These are phyloP conservation scores for Stegophylla sp. DNA, from an alignment of 2,888 invertebrate species.

Conservation along the genomic window DNA sequence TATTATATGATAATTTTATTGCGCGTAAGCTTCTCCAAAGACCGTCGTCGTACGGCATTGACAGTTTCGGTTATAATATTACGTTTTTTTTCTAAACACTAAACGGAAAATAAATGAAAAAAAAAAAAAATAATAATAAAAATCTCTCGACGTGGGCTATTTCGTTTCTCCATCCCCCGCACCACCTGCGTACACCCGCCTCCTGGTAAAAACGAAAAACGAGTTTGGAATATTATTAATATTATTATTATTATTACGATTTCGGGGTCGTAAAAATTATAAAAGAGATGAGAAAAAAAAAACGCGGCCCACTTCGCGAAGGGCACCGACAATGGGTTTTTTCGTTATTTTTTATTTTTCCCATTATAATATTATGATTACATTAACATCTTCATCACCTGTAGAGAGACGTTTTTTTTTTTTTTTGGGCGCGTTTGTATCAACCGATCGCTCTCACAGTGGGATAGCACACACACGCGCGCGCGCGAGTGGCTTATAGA, in stretches of 20 bases:
- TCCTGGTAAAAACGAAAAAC: slow-evolving; percentile 29
- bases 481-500: no score
- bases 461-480: background rate
- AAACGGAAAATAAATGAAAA: no score
- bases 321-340: slow-evolving; percentile 54
- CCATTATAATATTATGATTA: slow-evolving; percentile 59
- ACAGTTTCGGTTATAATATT: slow-evolving; percentile 32
- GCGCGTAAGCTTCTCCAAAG: no score
- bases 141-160: slow-evolving; percentile 18
- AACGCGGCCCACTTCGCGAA: slow-evolving; percentile 28
- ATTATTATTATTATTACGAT: slow-evolving; percentile 13
- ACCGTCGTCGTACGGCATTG: slow-evolving; percentile 3
- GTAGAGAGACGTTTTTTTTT: slow-evolving; percentile 42
- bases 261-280: slow-evolving; percentile 52
- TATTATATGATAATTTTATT: slow-evolving; percentile 53
- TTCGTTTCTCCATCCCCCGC: background rate
- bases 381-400: slow-evolving; percentile 58
- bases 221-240: slow-evolving; percentile 49
- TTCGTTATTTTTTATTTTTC: slow-evolving; percentile 22
- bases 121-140: no score
- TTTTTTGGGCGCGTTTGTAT: slow-evolving; percentile 37
- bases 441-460: slow-evolving; percentile 45
- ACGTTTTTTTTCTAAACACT: slow-evolving; percentile 16
- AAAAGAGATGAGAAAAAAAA: background rate
- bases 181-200: no score